phyloP scores from a whole-genome alignment of 2,888 invertebrate genomes.

The Sarcophaga variegata region DNA sequence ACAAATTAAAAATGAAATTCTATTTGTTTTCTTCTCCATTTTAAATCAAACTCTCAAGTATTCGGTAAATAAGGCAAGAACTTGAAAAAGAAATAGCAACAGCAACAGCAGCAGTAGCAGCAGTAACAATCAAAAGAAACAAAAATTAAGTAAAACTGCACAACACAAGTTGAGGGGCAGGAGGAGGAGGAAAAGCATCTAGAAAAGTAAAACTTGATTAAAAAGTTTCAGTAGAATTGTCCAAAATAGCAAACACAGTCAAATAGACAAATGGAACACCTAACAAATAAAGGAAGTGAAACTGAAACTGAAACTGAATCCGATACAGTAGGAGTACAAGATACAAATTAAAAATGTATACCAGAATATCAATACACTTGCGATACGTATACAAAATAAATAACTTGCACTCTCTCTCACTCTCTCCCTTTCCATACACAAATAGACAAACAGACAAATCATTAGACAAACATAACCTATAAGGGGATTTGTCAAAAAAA shows the following conservation, averaged over 20 bases:
- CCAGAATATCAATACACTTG: not conserved
- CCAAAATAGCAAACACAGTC: not conserved
- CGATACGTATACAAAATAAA: too few species aligned
- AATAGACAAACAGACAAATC: not conserved
- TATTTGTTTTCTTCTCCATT: slow-evolving; percentile 29
- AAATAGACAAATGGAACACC: not conserved
- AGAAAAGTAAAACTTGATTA: slow-evolving; percentile 46
- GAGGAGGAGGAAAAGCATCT: not conserved
- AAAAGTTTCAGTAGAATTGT: slow-evolving; percentile 47
- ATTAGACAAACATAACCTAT: not conserved
- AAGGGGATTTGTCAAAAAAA: slow-evolving; percentile 60
- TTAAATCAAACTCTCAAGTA: slow-evolving; percentile 50
- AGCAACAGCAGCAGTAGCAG: not conserved
- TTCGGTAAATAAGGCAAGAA: slow-evolving; percentile 44
- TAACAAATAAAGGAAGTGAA: not conserved
- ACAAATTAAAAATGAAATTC: slow-evolving; percentile 3
- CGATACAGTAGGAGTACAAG: not conserved
- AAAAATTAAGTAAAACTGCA: not conserved
- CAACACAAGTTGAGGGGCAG: not conserved
- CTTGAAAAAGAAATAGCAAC: not conserved
- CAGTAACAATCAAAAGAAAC: not conserved
- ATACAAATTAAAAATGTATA: slow-evolving; percentile 40
- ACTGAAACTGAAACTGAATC: not conserved
- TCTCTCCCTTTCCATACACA: not conserved
- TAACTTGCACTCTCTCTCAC: too few species aligned